These are phyloP conservation scores for Celastrina argiolus DNA, from an alignment of 2,888 invertebrate species.

Conservation along the genomic window DNA sequence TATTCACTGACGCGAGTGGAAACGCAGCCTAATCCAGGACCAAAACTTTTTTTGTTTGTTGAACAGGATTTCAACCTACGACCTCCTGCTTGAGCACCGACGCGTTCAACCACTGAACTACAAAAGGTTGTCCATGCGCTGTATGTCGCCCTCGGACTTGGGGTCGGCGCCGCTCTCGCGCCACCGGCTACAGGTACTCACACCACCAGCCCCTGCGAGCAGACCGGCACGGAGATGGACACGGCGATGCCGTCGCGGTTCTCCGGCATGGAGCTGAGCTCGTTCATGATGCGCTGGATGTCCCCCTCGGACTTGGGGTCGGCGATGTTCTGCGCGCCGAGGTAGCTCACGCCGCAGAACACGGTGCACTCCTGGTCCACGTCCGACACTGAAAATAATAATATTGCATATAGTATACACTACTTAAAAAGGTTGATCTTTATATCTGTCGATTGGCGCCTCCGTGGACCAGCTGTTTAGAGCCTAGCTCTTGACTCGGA, in stretches of 20 bases:
- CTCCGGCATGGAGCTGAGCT: slow-evolving; percentile 88
- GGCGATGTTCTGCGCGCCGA: slow-evolving; percentile 93
- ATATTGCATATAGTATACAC: no score
- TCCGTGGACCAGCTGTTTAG: no score
- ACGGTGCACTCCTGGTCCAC: slow-evolving; percentile 93
- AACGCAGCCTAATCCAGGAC: no score
- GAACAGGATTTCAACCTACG: no score
- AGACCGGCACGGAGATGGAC: slow-evolving; percentile 93
- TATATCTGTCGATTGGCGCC: no score
- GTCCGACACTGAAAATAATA: slow-evolving; percentile 80
- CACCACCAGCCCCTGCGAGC: slow-evolving; percentile 95
- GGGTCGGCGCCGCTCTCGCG: slow-evolving; percentile 93
- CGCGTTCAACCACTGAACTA: no score
- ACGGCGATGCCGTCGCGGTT: slow-evolving; percentile 89
- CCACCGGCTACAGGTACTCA: slow-evolving; percentile 90
- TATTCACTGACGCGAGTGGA: no score
- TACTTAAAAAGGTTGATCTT: no score
- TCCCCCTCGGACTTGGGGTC: slow-evolving; percentile 95
- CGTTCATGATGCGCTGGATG: slow-evolving; percentile 95
- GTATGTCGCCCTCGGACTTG: slow-evolving; percentile 94
- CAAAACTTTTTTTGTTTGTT: no score
- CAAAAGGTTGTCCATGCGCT: no score
- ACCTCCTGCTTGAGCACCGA: no score
- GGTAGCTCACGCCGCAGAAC: slow-evolving; percentile 94
- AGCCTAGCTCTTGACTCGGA: no score